These are phyloP conservation scores for Chanos chanos DNA, from an alignment of 2,797 vertebrate genomes.

Conservation along the genomic window DNA sequence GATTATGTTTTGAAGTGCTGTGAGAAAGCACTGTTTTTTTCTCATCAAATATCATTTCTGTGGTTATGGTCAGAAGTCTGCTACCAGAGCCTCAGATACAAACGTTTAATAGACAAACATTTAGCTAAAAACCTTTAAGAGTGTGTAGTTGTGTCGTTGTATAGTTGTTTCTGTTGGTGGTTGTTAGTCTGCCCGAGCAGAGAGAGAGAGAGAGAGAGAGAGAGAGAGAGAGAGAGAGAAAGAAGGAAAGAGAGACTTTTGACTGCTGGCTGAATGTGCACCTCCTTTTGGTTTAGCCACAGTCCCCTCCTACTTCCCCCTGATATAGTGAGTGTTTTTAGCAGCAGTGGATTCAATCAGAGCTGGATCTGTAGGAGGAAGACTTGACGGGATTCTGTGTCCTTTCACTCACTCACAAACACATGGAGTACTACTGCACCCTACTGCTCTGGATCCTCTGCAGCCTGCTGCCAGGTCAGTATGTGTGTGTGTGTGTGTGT, in stretches of 20 bases:
- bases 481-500: slow-evolving; percentile 10
- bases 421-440: slow-evolving; percentile 85
- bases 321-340: slow-evolving; percentile 69
- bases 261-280: slow-evolving; percentile 52
- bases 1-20: no score
- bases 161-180: no score
- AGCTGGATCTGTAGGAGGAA: slow-evolving; percentile 63
- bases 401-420: slow-evolving; percentile 47
- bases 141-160: no score
- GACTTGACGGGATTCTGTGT: slow-evolving; percentile 66
- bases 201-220: slow-evolving; percentile 37
- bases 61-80: no score
- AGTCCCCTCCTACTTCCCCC: slow-evolving; percentile 72
- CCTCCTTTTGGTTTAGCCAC: slow-evolving; percentile 57
- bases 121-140: no score
- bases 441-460: slow-evolving; percentile 82
- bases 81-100: no score
- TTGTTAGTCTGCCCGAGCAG: no score
- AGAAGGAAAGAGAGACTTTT: slow-evolving; percentile 27
- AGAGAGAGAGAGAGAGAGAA: slow-evolving; percentile 39
- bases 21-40: no score
- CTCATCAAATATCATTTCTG: no score
- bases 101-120: no score
- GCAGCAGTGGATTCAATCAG: slow-evolving; percentile 66
- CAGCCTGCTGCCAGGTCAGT: slow-evolving; percentile 84